Evolutionary conservation across 2,113 vertebrate species (phyloP).

Genomic region (Probosciger aterrimus): DNA sequence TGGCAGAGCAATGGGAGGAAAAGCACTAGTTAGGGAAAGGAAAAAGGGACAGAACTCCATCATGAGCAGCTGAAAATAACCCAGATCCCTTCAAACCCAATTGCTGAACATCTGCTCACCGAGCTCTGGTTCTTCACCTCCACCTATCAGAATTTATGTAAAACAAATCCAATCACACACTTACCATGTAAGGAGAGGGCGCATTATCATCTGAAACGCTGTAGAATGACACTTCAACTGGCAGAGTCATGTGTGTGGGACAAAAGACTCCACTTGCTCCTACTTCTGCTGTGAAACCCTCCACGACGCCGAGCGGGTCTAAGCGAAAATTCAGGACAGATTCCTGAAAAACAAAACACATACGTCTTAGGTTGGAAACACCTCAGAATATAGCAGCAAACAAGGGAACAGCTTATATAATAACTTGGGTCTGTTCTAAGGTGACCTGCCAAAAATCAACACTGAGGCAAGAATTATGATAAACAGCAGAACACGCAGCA

Average conservation of each 20-base stretch:
- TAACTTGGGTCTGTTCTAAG: background rate
- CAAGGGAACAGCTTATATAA: background rate
- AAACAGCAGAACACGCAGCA: background rate
- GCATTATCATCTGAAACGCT: constrained; percentile 98
- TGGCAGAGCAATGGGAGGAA: background rate
- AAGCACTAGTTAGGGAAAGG: background rate
- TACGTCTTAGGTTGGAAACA: background rate
- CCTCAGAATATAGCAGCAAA: background rate
- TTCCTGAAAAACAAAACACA: constrained; percentile 76
- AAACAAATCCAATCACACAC: background rate
- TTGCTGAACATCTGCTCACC: background rate
- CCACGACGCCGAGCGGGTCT: constrained; percentile 88
- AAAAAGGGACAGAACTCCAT: background rate
- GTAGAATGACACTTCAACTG: constrained; percentile 97
- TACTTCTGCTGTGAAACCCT: constrained; percentile 95
- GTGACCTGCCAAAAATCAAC: background rate
- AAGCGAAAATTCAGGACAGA: constrained; percentile 96
- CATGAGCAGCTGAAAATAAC: background rate
- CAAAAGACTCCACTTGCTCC: constrained; percentile 96
- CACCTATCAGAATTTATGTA: background rate
- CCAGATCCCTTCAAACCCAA: background rate
- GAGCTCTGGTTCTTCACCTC: background rate
- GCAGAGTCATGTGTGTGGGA: constrained; percentile 95
- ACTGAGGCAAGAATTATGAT: background rate
- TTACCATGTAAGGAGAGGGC: constrained; percentile 97